Evolutionary conservation across 1,140 invertebrate species (phyloP).

Genomic region (Diorhabda sublineata): DNA sequence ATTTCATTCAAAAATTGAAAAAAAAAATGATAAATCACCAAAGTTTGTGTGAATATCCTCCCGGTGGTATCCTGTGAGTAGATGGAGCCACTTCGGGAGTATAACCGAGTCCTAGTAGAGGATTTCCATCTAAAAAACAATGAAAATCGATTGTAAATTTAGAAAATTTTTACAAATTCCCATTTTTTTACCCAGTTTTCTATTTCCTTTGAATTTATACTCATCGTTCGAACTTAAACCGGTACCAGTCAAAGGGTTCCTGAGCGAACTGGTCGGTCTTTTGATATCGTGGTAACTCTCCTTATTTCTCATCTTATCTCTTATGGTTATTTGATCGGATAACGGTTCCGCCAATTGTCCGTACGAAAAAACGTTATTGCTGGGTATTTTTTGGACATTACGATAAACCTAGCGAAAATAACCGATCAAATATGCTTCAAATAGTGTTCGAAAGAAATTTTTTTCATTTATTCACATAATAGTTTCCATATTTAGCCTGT

Average conservation of each 20-base stretch:
- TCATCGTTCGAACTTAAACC: constrained; percentile 39
- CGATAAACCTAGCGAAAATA: constrained; percentile 22
- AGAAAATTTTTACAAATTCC: not conserved
- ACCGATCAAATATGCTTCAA: no score
- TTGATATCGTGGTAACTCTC: constrained; percentile 31
- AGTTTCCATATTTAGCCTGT: no score
- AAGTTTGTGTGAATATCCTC: constrained; percentile 52
- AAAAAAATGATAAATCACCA: constrained; percentile 41
- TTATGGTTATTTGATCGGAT: constrained; percentile 15
- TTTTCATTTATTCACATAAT: no score
- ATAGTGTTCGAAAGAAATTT: no score
- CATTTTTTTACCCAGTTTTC: constrained; percentile 28
- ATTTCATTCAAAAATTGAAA: constrained; percentile 3
- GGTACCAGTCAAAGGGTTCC: constrained; percentile 40
- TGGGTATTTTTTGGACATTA: constrained; percentile 24
- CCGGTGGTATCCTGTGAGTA: constrained; percentile 35
- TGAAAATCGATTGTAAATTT: not conserved
- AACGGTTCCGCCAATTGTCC: constrained; percentile 19
- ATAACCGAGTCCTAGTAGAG: constrained; percentile 52
- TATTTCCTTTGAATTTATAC: constrained; percentile 33
- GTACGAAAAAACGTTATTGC: not conserved
- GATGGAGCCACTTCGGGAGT: constrained; percentile 23
- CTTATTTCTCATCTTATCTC: constrained; percentile 21
- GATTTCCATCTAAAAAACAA: constrained; percentile 50
- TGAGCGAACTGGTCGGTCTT: constrained; percentile 24